Conservation (phyloP, 1,140 invertebrate genomes). For the Probaryconus sp. region DNA sequence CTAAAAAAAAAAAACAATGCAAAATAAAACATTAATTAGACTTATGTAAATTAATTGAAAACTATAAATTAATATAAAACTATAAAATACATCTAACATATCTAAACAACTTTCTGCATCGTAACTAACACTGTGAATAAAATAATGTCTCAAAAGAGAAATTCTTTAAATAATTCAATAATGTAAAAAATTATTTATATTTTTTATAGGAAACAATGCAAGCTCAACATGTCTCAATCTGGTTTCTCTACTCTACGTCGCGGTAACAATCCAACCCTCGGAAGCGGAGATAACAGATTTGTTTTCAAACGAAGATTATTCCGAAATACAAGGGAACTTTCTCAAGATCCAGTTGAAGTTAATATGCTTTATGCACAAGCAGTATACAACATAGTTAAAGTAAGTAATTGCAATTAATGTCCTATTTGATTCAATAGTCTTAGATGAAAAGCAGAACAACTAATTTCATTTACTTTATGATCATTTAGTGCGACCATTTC, state of each 20-base stretch:
- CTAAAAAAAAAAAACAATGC: no score
- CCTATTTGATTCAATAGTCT: background rate
- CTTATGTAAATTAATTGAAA: no score
- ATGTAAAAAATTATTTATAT: constrained; percentile 1
- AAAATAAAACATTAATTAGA: no score
- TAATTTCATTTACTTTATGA: constrained; percentile 19
- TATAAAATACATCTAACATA: no score
- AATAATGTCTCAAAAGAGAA: no score
- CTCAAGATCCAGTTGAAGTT: constrained; percentile 97
- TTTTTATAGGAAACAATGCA: constrained; percentile 81
- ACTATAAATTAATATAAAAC: no score
- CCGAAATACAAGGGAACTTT: constrained; percentile 90
- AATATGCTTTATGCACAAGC: constrained; percentile 97
- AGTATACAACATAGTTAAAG: constrained; percentile 95
- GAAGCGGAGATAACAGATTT: constrained; percentile 93
- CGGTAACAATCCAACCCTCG: constrained; percentile 80
- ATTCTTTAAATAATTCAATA: constrained; percentile 20
- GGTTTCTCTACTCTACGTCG: constrained; percentile 80
- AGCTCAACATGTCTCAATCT: constrained; percentile 79
- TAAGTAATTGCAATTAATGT: constrained; percentile 73
- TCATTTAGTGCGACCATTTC: constrained; percentile 91
- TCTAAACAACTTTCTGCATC: no score
- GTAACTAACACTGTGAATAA: no score
- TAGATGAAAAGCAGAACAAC: background rate
- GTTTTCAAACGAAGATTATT: constrained; percentile 95